Conservation (phyloP, 2,113 vertebrate species). For the Entomyzon cyanotis region DNA sequence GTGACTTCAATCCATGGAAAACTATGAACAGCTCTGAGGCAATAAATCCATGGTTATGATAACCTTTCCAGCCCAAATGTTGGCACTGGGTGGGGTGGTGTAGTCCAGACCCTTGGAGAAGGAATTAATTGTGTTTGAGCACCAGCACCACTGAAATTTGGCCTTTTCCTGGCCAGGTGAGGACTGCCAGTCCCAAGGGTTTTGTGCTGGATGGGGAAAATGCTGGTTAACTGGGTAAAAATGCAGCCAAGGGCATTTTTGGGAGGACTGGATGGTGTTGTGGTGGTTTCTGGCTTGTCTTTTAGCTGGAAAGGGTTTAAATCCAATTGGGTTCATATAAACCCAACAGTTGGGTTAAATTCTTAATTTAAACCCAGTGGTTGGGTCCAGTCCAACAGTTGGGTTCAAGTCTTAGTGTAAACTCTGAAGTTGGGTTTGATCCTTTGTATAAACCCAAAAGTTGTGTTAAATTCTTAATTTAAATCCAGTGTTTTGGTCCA, state of each 20-base stretch:
- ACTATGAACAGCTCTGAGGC: not conserved
- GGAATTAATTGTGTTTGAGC: not conserved
- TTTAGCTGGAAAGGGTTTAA: not conserved
- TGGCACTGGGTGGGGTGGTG: not conserved
- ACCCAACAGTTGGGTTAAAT: fast-evolving
- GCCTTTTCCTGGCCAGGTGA: not conserved
- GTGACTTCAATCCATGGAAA: not conserved
- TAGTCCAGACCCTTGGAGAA: not conserved
- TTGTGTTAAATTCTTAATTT: not conserved
- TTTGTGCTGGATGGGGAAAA: not conserved
- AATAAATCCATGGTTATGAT: not conserved
- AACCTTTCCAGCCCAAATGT: not conserved
- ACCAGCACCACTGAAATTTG: not conserved
- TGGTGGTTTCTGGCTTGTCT: not conserved
- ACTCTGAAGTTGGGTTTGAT: not conserved
- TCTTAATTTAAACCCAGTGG: fast-evolving
- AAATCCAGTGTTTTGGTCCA: not conserved
- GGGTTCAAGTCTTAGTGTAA: not conserved
- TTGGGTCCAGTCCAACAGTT: fast-evolving
- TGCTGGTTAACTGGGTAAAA: not conserved
- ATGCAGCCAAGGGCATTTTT: not conserved
- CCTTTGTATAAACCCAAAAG: not conserved
- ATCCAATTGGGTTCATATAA: not conserved
- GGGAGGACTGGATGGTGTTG: fast-evolving
- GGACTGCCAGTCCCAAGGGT: not conserved